phyloP scores from a whole-genome alignment of 1,140 invertebrate genomes.

The Hormaphis cornu region DNA sequence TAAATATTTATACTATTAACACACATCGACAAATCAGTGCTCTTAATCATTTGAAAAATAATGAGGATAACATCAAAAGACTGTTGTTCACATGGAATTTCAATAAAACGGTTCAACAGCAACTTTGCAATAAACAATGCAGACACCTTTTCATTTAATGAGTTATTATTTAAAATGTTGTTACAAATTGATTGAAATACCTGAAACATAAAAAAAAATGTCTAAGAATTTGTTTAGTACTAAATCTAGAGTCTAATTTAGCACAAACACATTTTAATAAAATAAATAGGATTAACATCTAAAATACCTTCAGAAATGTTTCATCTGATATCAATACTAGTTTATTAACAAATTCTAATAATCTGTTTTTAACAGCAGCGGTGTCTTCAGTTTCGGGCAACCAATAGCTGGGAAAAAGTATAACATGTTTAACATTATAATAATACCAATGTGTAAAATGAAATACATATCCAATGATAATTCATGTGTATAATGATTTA shows the following conservation, averaged over 20 bases:
- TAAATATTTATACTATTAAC: not conserved
- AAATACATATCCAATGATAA: constrained; percentile 8
- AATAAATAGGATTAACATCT: not conserved
- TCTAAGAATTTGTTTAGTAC: no score
- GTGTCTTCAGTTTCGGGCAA: not conserved
- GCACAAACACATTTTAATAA: no score
- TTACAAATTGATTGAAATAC: not conserved
- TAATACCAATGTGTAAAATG: not conserved
- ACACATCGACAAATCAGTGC: not conserved
- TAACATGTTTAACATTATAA: not conserved
- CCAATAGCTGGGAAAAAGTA: not conserved
- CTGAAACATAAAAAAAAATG: not conserved
- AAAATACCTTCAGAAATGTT: not conserved
- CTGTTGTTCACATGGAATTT: not conserved
- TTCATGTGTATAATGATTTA: not conserved
- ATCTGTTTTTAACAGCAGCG: not conserved
- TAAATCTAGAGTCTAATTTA: no score
- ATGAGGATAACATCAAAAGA: not conserved
- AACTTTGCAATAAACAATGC: not conserved
- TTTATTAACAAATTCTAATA: not conserved
- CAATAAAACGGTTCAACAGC: not conserved
- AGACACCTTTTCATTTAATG: not conserved
- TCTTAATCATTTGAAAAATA: not conserved
- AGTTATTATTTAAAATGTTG: not conserved
- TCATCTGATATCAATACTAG: constrained; percentile 6